These are phyloP conservation scores for Apocheima hispidaria DNA, from an alignment of 2,888 invertebrate genomes.

Conservation along the genomic window DNA sequence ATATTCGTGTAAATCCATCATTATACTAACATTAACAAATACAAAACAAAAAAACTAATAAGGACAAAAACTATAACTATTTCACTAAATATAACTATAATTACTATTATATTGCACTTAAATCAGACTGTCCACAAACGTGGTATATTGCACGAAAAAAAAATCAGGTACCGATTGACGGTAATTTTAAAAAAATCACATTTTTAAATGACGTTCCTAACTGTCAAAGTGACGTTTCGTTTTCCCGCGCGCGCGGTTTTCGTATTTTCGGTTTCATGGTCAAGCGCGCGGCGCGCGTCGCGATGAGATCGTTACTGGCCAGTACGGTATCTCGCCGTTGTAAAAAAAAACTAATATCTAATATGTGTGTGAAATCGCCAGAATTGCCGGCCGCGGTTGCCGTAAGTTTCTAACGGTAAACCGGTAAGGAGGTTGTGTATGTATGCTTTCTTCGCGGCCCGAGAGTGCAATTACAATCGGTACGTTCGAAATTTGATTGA, in stretches of 20 bases:
- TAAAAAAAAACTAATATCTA: conserved; percentile 61
- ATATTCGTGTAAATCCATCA: conserved; percentile 81
- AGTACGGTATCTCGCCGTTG: conserved; percentile 55
- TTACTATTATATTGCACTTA: conserved; percentile 54
- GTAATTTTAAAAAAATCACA: conserved; percentile 51
- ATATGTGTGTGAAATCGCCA: conserved; percentile 79
- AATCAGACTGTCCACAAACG: conserved; percentile 76
- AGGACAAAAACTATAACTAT: not conserved
- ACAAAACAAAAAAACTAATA: conserved; percentile 45
- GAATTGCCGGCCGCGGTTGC: conserved; percentile 55
- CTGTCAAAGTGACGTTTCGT: conserved; percentile 38
- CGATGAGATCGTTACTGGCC: conserved; percentile 43
- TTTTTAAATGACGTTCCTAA: conserved; percentile 35
- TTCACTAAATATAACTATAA: conserved; percentile 3
- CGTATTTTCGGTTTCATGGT: conserved; percentile 36
- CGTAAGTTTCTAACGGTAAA: conserved; percentile 77
- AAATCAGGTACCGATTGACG: conserved; percentile 68
- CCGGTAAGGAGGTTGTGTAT: conserved; percentile 50
- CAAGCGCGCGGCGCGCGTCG: conserved; percentile 45
- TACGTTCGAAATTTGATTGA: conserved; percentile 46
- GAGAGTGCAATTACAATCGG: conserved; percentile 43
- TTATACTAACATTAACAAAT: conserved; percentile 52
- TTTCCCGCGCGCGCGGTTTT: conserved; percentile 45
- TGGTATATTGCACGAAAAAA: conserved; percentile 75
- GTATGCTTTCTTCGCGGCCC: conserved; percentile 41